A percentile compares a stretch with the other conserved stretches of the same genome.
These are phyloP conservation scores for Cotesia vestalis DNA, from an alignment of 1,140 invertebrate species.

Conservation along the genomic window DNA sequence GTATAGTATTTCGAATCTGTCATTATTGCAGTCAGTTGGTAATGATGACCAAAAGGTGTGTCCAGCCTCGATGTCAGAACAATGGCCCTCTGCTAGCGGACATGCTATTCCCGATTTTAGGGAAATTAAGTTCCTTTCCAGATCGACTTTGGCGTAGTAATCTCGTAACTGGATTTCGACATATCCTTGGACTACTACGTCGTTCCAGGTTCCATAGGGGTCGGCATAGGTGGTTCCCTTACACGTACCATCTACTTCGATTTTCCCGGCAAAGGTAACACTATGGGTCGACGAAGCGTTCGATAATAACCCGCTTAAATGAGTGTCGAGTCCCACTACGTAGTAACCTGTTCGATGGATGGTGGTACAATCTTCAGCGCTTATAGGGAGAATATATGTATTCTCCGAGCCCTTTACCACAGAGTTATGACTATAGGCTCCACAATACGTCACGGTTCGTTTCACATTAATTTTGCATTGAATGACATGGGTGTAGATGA, in stretches of 20 bases:
- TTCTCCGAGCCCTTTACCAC: conserved; percentile 16
- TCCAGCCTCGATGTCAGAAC: conserved; percentile 33
- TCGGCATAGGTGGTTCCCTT: conserved; percentile 29
- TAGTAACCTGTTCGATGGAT: conserved; percentile 4
- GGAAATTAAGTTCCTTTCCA: conserved; percentile 22
- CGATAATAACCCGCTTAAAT: background rate
- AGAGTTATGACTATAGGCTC: conserved; percentile 40
- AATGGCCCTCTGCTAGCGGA: conserved; percentile 16
- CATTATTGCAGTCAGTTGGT: background rate
- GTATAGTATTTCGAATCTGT: conserved; percentile 19
- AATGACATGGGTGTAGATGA: background rate
- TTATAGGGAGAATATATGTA: background rate
- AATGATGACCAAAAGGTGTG: conserved; percentile 40
- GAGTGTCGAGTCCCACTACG: background rate
- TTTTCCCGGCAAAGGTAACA: conserved; percentile 9
- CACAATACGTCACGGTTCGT: conserved; percentile 38
- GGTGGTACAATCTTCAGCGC: background rate
- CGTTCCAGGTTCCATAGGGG: conserved; percentile 28
- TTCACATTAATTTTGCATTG: conserved; percentile 42
- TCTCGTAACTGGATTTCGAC: conserved; percentile 15
- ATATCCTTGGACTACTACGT: conserved; percentile 29
- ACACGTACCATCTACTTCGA: conserved; percentile 12
- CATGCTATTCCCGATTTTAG: conserved; percentile 30
- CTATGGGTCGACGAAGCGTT: conserved; percentile 24
- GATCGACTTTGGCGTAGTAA: conserved; percentile 18